These are phyloP conservation scores for Tenthredo livida DNA, from an alignment of 2,888 invertebrate species.

Conservation along the genomic window DNA sequence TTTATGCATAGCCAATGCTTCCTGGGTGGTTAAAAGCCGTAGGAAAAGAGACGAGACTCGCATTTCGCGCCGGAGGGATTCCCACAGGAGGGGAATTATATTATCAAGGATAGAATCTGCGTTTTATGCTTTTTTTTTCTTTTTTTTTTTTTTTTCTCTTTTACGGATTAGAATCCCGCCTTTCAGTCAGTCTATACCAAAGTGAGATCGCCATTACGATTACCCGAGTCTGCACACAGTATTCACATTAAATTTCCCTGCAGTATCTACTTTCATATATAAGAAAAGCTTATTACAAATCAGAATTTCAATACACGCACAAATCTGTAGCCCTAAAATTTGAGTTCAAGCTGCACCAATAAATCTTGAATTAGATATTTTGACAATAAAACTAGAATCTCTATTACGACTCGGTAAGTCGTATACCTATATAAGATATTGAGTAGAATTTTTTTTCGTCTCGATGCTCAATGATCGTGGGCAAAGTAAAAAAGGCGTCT, in stretches of 20 bases:
- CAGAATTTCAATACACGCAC: too few species aligned
- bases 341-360: too few species aligned
- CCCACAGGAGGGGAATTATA: slow-evolving; percentile 24
- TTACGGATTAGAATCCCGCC: neutral
- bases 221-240: neutral
- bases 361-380: too few species aligned
- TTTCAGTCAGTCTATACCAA: neutral
- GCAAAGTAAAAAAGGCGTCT: neutral
- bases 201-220: slow-evolving; percentile 34
- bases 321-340: too few species aligned
- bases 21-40: slow-evolving; percentile 21
- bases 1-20: slow-evolving; percentile 23
- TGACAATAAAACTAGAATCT: neutral
- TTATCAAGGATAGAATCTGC: slow-evolving; percentile 6
- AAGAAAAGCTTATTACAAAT: too few species aligned
- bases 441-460: neutral
- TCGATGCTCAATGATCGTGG: neutral
- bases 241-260: neutral
- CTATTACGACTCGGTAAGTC: too few species aligned
- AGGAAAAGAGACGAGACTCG: neutral
- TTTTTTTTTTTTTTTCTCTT: neutral
- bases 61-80: neutral
- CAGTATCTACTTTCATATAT: too few species aligned
- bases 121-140: neutral
- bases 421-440: neutral